phyloP scores from a whole-genome alignment of 2,888 invertebrate species.

The Meiosimyza decipiens region DNA sequence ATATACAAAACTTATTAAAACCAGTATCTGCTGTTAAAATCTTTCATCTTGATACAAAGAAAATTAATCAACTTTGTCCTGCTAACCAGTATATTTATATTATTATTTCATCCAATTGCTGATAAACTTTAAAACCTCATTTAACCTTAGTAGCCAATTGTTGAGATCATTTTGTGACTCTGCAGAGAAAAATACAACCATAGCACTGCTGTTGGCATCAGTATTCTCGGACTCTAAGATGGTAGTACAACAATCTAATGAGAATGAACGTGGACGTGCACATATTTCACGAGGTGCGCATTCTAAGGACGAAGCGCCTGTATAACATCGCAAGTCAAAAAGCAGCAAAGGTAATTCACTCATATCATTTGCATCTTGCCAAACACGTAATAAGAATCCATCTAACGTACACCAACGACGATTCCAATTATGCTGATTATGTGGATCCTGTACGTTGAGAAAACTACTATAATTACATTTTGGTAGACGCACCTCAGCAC shows the following conservation, averaged over 20 bases:
- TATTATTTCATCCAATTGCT: conserved; percentile 65
- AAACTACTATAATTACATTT: conserved; percentile 66
- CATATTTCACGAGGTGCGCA: conserved; percentile 67
- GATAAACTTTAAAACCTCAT: conserved; percentile 65
- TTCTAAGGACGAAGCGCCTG: conserved; percentile 53
- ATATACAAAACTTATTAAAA: not conserved
- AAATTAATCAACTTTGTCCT: no score
- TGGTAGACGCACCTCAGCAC: conserved; percentile 55
- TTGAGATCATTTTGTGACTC: conserved; percentile 67
- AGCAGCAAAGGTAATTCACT: conserved; percentile 53
- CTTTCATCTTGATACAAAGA: no score
- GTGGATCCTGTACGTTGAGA: conserved; percentile 68
- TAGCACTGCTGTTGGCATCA: not conserved
- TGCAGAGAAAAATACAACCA: conserved; percentile 63
- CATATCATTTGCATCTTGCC: conserved; percentile 67
- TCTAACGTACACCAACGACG: conserved; percentile 70
- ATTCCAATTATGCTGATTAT: conserved; percentile 68
- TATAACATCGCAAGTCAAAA: conserved; percentile 66
- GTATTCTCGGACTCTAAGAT: not conserved
- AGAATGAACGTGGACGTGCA: conserved; percentile 67
- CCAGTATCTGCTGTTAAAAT: no score
- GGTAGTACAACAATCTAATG: conserved; percentile 49
- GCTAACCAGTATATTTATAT: not conserved
- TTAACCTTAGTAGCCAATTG: conserved; percentile 68
- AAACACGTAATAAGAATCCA: conserved; percentile 66